Evolutionary conservation across 2,888 invertebrate genomes (phyloP), one percentile per base, ranked within the genome.

Genomic region (Xestia sexstrigata): DNA sequence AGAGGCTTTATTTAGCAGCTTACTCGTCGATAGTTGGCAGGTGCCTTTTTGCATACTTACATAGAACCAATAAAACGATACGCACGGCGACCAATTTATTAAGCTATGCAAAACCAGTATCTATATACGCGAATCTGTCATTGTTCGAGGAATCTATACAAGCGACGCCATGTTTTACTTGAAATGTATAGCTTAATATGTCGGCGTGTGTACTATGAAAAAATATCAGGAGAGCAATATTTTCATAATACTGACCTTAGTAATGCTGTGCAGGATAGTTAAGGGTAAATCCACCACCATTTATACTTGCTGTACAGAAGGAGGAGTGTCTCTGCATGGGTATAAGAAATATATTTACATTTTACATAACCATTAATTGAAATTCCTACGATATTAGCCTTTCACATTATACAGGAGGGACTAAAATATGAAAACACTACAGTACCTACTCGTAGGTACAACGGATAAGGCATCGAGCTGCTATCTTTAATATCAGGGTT

Each of bases 251-350:
- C 95, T 92, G 91, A 95, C 95, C 95, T 95, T 91, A 81, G 52
- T 30, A 45, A 82, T 80, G 77, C 65, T 78, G 69, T 79, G 80
- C 88, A 89, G 89, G 84, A 89, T 90, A 89, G 90, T 93, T 92
- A 93, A 90, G 85, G 88, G 85, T 89, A 90, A 91, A 89, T 93
- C 96, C 96, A 95, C 92, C 96, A 96, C 95, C 96, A 83, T 86
- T 93, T 95, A 96, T 78, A 96, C 95, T 95, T 96, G 96, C 91
- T 90, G 91, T 93, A 95, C 88, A 89, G 88, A 88, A 95, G 92
- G 90, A 92, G 91, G 90, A 92, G 91, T 81, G 78, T 91, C 91
- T 91, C 88, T 88, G 85, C 52, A 77, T 90, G 81, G 74, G 58
- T 62, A 89, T 88, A 89, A 93, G 88, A 90, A 90, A 90, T 89